Evolutionary conservation across 2,797 vertebrate species (phyloP), one percentile per base, ranked within the genome.

Genomic region (Trematomus bernacchii): DNA sequence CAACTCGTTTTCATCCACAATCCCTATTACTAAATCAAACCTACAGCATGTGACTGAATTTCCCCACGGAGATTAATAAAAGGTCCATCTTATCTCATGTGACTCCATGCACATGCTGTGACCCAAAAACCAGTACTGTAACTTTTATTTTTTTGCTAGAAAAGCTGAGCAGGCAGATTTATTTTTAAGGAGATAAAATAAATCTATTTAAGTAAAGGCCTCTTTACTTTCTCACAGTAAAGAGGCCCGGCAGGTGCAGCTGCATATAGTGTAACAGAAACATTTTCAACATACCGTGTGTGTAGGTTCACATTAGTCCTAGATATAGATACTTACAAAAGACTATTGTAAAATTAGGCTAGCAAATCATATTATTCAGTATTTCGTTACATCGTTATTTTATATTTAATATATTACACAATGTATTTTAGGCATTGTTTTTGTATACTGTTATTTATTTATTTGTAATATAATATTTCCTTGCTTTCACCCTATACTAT

Each of bases 131-230:
- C 44, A 0, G 3, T 23, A 10, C 66, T 63, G 57, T 42, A 23
- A 18, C 46, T 48, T 43, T 48, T 59, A n/a, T n/a, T n/a, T 55
- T n/a, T 55, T 14, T 19, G 37, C 16, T 15, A 55, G 61, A 83
- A 81, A 69, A 57, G 71, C 48, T 71, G 83, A 87, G 71, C 40
- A 0, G 70, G 55, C 72, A 79, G 50, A 52, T 76, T 87, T 65
- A 52, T 76, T 87, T 65, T 61, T 11, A 74, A 73, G n/a, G 4
- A 55, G 23, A n/a, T n/a, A n/a, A n/a, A n/a, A n/a, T n/a, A n/a
- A n/a, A n/a, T n/a, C n/a, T n/a, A n/a, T n/a, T n/a, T n/a, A n/a
- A n/a, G n/a, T n/a, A n/a, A n/a, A n/a, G n/a, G n/a, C n/a, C n/a
- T n/a, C n/a, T n/a, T n/a, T n/a, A n/a, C n/a, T n/a, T n/a, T n/a